phyloP scores from a whole-genome alignment of 2,797 vertebrate genomes.

The Onychomys torridus region DNA sequence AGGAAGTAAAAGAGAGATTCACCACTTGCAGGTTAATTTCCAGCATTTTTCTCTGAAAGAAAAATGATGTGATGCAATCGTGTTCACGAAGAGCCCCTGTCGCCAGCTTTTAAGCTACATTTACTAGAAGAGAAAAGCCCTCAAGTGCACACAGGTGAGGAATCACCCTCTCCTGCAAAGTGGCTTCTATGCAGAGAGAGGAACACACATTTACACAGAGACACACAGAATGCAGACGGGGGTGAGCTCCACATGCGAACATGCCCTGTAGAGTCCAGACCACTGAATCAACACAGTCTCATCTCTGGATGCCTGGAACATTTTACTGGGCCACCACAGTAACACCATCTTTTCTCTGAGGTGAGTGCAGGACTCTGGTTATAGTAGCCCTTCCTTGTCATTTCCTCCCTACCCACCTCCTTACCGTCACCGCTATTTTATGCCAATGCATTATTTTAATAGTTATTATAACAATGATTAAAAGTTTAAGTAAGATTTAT shows the following conservation, averaged over 20 bases:
- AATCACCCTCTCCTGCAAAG: conserved; percentile 25
- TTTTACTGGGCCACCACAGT: not conserved
- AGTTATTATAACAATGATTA: not conserved
- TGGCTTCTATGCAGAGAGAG: not conserved
- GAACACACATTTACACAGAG: not conserved
- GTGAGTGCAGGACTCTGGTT: not conserved
- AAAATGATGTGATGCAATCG: conserved; percentile 70
- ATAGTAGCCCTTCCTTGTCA: not conserved
- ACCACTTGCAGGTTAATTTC: conserved; percentile 70
- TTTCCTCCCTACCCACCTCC: not conserved
- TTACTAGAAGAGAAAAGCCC: conserved; percentile 68
- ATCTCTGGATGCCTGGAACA: not conserved
- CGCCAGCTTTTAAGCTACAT: conserved; percentile 73
- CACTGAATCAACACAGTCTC: not conserved
- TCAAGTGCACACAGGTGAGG: conserved; percentile 64
- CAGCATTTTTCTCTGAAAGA: conserved; percentile 77
- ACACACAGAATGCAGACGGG: not conserved
- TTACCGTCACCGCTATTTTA: not conserved
- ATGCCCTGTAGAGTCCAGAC: not conserved
- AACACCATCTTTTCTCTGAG: not conserved
- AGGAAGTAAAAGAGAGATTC: not conserved
- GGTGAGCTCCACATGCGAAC: not conserved
- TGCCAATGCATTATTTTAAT: not conserved
- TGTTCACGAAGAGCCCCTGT: conserved; percentile 68
- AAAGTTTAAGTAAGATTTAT: conserved; percentile 8